Base-by-base conservation (phyloP, 2,113 vertebrate genomes). In the Cottus gobio region DNA sequence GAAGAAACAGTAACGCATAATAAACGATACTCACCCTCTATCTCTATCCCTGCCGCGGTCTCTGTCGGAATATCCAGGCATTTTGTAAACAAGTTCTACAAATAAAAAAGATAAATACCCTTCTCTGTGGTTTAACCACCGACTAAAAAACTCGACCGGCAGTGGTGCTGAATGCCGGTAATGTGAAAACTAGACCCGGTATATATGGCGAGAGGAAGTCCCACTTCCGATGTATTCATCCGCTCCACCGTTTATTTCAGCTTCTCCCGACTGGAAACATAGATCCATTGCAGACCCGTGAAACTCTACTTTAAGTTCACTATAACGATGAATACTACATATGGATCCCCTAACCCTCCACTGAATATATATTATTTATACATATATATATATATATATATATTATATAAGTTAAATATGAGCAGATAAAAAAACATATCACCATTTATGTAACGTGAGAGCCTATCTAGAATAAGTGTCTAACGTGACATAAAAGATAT, bases 61-160 rank as follows among this genome's bases (percentile, higher is more conserved):
- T 95, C 97, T 96, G 93, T 99, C 98, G 77, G 96, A 96, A 91
- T 97, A 99, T 87, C 98, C 96, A 60, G 98, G 97, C 97, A 99
- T 98, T 1, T 73, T 93, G 80, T 61, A 71, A 82, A 72, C 66
- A 36, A 87, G 6, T 0, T 12, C 54, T 73, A 82, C 78, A 93
- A 93, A 83, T 85, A 70, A 87, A 90, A 77, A 77, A 85, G 75
- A 82, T 82, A 91, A 90, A 91, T 88, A 80, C 7, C 0, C 36
- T 46, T 75, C 16, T 28, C 4, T 7, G 10, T 10, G 54, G 2
- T 10, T 60, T 7, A 0, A 13, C 56, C 12, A 18, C 28, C n/a
- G 48, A 50, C n/a, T 31, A 30, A 52, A 56, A 65, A 7, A 0
- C 5, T 10, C 5, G 22, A 28, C 60, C 84, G 85, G 86, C 84